Percentiles rank a stretch among this genome's conserved stretches.
Evolutionary conservation across 2,888 invertebrate genomes (phyloP).

Genomic region (Drepanosiphum platanoidis): DNA sequence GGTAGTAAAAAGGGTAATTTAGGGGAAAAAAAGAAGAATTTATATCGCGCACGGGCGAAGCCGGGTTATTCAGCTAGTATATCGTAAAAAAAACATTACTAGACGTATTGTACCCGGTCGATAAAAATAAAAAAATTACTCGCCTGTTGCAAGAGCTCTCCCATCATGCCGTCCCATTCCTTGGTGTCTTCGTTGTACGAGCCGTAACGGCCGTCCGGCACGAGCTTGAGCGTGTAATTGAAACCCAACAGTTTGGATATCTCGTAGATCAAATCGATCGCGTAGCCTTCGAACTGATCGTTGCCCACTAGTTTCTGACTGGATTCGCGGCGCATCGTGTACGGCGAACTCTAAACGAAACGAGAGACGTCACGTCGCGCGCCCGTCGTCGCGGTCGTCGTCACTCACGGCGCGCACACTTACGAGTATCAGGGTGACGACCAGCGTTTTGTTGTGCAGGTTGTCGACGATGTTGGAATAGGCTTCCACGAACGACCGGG

Average conservation of each 20-base stretch:
- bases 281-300: conserved; percentile 94
- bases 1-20: no score
- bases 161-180: conserved; percentile 93
- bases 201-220: conserved; percentile 87
- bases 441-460: conserved; percentile 89
- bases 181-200: conserved; percentile 83
- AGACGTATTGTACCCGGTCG: no score
- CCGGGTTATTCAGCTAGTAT: no score
- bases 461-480: conserved; percentile 89
- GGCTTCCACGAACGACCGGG: conserved; percentile 84
- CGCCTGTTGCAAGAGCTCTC: conserved; percentile 84
- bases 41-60: no score
- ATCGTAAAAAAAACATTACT: no score
- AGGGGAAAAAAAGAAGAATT: no score
- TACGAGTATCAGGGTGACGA: conserved; percentile 91
- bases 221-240: conserved; percentile 86
- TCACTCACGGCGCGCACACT: conserved; percentile 67
- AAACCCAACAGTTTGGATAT: conserved; percentile 88
- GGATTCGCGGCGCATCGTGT: conserved; percentile 92
- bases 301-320: conserved; percentile 86
- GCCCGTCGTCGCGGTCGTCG: background rate
- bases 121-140: no score
- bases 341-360: conserved; percentile 85
- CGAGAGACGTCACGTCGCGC: background rate
- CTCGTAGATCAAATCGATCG: conserved; percentile 91